Conservation (phyloP, 2,797 vertebrate genomes). For the Masticophis lateralis region DNA sequence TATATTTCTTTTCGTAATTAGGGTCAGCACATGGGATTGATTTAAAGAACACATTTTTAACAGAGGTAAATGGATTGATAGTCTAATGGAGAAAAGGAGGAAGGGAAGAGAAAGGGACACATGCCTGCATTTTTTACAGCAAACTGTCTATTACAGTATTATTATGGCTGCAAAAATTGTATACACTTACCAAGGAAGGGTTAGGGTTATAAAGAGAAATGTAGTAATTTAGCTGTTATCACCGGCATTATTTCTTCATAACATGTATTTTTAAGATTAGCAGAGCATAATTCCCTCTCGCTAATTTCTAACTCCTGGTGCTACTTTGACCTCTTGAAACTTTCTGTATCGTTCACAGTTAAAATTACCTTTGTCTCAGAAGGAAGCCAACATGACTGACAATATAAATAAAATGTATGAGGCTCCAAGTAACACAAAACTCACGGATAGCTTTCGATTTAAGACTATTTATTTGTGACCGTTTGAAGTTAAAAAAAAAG, state of each 20-base stretch:
- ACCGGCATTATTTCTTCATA: slow-evolving; percentile 30
- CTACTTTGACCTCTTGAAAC: not conserved
- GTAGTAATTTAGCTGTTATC: slow-evolving; percentile 49
- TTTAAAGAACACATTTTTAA: slow-evolving; percentile 52
- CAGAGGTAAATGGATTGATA: slow-evolving; percentile 41
- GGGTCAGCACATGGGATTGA: slow-evolving; percentile 53
- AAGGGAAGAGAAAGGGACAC: slow-evolving; percentile 18
- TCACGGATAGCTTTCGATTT: accelerated
- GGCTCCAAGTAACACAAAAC: not conserved
- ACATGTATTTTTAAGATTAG: slow-evolving; percentile 3
- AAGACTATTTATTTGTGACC: not conserved
- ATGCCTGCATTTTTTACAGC: slow-evolving; percentile 54
- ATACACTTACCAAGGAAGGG: slow-evolving; percentile 60
- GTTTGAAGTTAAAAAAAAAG: not conserved
- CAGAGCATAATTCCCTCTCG: slow-evolving; percentile 35
- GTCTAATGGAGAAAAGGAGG: slow-evolving; percentile 18
- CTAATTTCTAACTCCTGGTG: not conserved
- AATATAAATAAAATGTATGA: not conserved
- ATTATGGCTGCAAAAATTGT: slow-evolving; percentile 45
- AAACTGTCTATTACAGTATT: slow-evolving; percentile 35
- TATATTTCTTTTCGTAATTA: not conserved
- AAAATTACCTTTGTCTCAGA: slow-evolving; percentile 28
- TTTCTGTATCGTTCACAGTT: not conserved
- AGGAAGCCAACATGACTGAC: not conserved
- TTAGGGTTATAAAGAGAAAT: slow-evolving; percentile 50